These are phyloP conservation scores for Drosophila auraria DNA, from an alignment of 1,140 invertebrate species.

Conservation along the genomic window DNA sequence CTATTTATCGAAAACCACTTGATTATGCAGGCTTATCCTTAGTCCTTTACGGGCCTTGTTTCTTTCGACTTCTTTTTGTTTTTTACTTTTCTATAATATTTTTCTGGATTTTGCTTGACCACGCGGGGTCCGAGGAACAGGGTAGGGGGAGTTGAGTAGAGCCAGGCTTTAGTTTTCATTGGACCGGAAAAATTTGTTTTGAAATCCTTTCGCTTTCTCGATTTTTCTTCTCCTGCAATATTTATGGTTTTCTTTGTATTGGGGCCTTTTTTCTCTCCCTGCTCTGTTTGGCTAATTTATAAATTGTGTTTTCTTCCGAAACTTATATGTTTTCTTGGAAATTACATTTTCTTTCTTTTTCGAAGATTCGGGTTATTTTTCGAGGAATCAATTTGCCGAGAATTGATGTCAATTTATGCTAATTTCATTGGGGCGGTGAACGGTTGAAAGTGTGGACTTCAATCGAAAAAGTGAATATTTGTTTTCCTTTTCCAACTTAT, in stretches of 20 bases:
- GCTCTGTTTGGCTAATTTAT: slow-evolving; percentile 63
- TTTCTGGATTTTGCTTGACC: slow-evolving; percentile 38
- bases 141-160: not conserved
- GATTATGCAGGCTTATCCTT: slow-evolving; percentile 82
- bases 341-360: slow-evolving; percentile 46
- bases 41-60: slow-evolving; percentile 44
- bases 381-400: slow-evolving; percentile 28
- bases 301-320: slow-evolving; percentile 72
- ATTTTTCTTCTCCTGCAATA: slow-evolving; percentile 56
- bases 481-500: not conserved
- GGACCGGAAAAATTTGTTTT: slow-evolving; percentile 75
- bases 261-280: slow-evolving; percentile 24
- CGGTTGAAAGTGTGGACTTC: slow-evolving; percentile 4
- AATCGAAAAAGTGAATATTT: slow-evolving; percentile 8
- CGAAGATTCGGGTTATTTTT: slow-evolving; percentile 7
- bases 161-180: slow-evolving; percentile 59
- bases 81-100: slow-evolving; percentile 43
- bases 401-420: slow-evolving; percentile 40
- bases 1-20: slow-evolving; percentile 84
- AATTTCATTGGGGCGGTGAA: slow-evolving; percentile 19
- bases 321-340: slow-evolving; percentile 46
- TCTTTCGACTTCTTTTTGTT: slow-evolving; percentile 41
- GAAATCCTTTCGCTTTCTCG: slow-evolving; percentile 67
- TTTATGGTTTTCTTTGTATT: slow-evolving; percentile 67
- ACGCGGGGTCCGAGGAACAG: not conserved